Conservation (phyloP, 2,888 invertebrate genomes). For the Agrotis puta region DNA sequence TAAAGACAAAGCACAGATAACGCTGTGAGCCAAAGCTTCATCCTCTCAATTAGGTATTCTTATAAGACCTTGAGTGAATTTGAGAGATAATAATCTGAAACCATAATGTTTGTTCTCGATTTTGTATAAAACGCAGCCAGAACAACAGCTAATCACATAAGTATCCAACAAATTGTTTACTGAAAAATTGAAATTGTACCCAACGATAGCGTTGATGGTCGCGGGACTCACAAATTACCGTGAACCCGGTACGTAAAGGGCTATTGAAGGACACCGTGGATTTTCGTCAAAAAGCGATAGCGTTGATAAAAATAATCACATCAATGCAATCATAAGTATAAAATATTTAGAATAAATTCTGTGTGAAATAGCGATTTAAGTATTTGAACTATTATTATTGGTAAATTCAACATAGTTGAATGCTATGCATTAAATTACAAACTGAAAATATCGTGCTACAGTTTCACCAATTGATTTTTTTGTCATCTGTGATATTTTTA, state of each 20-base stretch:
- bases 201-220: too few relatives aligned
- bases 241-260: too few relatives aligned
- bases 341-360: neutral
- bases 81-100: neutral
- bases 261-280: too few relatives aligned
- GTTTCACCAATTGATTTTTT: neutral
- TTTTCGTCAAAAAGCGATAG: too few relatives aligned
- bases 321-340: neutral
- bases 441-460: neutral
- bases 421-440: constrained; percentile 6
- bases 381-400: constrained; percentile 3
- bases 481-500: constrained; percentile 50
- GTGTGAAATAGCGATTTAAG: constrained; percentile 8
- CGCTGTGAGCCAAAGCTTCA: too few relatives aligned
- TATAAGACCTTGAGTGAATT: constrained; percentile 3
- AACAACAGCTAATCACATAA: too few relatives aligned
- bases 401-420: constrained; percentile 15
- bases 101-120: neutral
- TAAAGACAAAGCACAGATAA: too few relatives aligned
- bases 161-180: neutral
- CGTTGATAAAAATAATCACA: constrained; percentile 1
- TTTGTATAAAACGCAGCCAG: neutral
- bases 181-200: neutral
- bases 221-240: too few relatives aligned
- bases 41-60: too few relatives aligned